Evolutionary conservation across 2,113 vertebrate species (phyloP), one percentile per base, ranked within the genome.

Genomic region (Brienomyrus brachyistius): DNA sequence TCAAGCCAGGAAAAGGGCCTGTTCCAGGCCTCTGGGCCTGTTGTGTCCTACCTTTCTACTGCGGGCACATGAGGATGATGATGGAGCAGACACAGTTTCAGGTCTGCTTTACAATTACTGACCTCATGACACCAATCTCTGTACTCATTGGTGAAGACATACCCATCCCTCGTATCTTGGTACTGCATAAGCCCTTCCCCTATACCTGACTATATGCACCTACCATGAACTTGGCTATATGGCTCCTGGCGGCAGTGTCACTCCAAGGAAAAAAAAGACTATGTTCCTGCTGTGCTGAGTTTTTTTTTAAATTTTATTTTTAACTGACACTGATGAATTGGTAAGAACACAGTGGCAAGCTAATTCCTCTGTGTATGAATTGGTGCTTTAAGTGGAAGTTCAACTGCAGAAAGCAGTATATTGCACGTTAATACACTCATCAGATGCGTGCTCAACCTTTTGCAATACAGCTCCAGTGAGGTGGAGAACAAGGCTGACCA

Each of bases 391-490:
- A n/a, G 45, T 48, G 82, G 47, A 86, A 51, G 21, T 86, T 13
- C 50, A 86, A n/a, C 85, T 19, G 47, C 23, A 88, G 66, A 47
- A 50, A 45, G n/a, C 56, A 62, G 45, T 15, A 77, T 43, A 77
- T 10, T 17, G 59, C 59, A 17, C 13, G 35, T 54, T 27, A 43
- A n/a, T 66, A n/a, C 8, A 8, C 56, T 6, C 51, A 56, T 89
- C 56, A 31, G 19, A 43, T 50, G 31, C 4, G 47, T 74, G 70
- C 86, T 77, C 83, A 90, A 51, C 88, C 86, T 45, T 74, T 47
- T 88, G 88, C 83, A 77, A 47, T 77, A 90, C 17, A 82, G 13
- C 62, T 59, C 48, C 52, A 80, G 56, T 62, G 89, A 90, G 86
- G 86, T 70, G 47, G 89, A 56, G 74, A 66, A 45, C 21, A 82